Base-by-base conservation (phyloP, 2,888 invertebrate genomes). In the Parapristionchus giblindavisi region DNA sequence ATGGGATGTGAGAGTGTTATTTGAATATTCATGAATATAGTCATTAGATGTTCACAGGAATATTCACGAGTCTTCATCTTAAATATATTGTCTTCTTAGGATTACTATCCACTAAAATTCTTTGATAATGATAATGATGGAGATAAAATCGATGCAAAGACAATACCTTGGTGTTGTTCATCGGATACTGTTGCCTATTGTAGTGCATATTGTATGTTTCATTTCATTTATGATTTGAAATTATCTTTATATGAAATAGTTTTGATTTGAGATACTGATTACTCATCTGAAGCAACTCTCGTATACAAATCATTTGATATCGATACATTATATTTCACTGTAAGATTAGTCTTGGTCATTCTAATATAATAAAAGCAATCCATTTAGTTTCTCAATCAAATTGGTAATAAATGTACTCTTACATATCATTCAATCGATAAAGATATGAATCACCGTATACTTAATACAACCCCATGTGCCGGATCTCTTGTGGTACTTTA, bases 111-210 rank as follows among this genome's bases (percentile, higher is more conserved):
- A n/a, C 38, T 61, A 2, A 24, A n/a, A 1, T 40, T 61, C 38
- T 61, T 40, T 17, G 38, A 29, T 11, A 61, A 36, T 27, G n/a
- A n/a, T n/a, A n/a, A n/a, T n/a, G n/a, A n/a, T n/a, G 14, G 27
- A 1, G 61, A 40, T 38, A 32, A 29, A 8, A 66, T 66, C 29
- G 24, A 21, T n/a, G 27, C 66, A 21, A 32, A 43, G 43, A n/a
- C 24, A 3, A 66, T 66, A 48, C 66, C 66, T 32, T 66, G 66
- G 66, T 66, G 66, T 21, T 66, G 66, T 32, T 51, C 43, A 21
- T 29, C 48, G 5, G 6, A 27, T 21, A 24, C 11, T 48, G 48
- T 14, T 21, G 6, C 51, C 6, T 66, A 24, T 21, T 66, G 66
- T 51, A 34, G 32, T 51, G 66, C 66, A 17, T 66, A 48, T 51